Evolutionary conservation across 2,888 invertebrate species (phyloP).

Genomic region (Hedya salicella): DNA sequence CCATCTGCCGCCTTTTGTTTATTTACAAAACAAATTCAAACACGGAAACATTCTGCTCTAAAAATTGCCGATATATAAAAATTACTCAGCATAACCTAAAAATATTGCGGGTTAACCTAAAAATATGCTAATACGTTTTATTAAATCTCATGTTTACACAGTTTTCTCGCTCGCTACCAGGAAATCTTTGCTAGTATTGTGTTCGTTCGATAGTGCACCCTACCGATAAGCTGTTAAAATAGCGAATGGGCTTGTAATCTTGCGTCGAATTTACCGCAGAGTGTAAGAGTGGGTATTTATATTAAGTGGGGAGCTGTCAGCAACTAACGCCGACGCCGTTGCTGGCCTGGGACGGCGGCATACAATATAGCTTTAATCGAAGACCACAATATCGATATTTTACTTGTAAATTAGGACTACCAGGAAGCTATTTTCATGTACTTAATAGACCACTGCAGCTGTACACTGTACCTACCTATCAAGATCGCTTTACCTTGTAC

Average conservation of each 20-base stretch:
- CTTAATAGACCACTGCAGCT: no score
- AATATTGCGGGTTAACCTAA: constrained; percentile 48
- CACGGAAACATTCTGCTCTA: constrained; percentile 32
- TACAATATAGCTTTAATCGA: constrained; percentile 62
- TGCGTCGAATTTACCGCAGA: constrained; percentile 74
- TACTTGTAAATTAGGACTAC: background rate
- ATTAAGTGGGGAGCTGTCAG: constrained; percentile 83
- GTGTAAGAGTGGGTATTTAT: constrained; percentile 80
- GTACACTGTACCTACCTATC: no score
- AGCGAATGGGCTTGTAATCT: constrained; percentile 66
- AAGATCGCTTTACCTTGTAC: no score
- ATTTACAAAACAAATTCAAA: constrained; percentile 38
- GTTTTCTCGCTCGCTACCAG: constrained; percentile 49
- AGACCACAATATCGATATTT: background rate
- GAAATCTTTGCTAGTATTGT: constrained; percentile 55
- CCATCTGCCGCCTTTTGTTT: constrained; percentile 32
- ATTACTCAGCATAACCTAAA: constrained; percentile 52
- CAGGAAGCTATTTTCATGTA: background rate
- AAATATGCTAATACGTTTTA: constrained; percentile 45
- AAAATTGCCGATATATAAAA: constrained; percentile 35
- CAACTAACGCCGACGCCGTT: constrained; percentile 80
- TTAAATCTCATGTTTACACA: constrained; percentile 55
- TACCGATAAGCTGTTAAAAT: constrained; percentile 72
- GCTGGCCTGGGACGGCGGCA: constrained; percentile 73
- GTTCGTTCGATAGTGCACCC: constrained; percentile 65